Base-by-base conservation (phyloP, 2,888 invertebrate species). In the Tiphia femorata region DNA sequence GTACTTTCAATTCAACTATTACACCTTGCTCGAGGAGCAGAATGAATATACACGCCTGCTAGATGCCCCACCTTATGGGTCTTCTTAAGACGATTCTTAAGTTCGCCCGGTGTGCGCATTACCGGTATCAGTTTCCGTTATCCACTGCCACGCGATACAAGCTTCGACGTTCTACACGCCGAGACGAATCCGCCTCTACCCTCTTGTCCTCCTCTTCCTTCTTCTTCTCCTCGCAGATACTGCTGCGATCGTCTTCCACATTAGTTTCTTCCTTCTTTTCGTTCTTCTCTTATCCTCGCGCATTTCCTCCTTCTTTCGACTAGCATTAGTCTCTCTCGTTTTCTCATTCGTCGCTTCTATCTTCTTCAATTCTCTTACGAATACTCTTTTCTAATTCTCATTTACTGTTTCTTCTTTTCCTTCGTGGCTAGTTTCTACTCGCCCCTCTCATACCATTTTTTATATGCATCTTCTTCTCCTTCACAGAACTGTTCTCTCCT, bases 51-150 rank as follows among this genome's bases (percentile, higher is more conserved):
- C n/a, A n/a, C n/a, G n/a, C n/a, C n/a, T n/a, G n/a, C n/a, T n/a
- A n/a, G n/a, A n/a, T n/a, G n/a, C n/a, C n/a, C n/a, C n/a, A n/a
- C n/a, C 56, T 54, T 47, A 59, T 58, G 61, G 54, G 56, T 38
- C 54, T 64, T 62, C n/a, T 70, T 64, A 58, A 61, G 49, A 64
- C 49, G 57, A 49, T 51, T 51, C 42, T 52, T 29, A 27, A 57
- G 56, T 64, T 64, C 52, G 58, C 53, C 57, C 58, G 37, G 48
- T 50, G n/a, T 51, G 58, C 47, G 69, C 61, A n/a, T n/a, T 67
- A 64, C 58, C 46, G 60, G 62, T 56, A 68, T 53, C 57, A 59
- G 61, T 70, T 70, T 70, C 63, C 52, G 53, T 61, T 70, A 55
- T 33, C 49, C 56, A 33, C n/a, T 19, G 38, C 33, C 29, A 25